These are phyloP conservation scores for Microtus oregoni DNA, from an alignment of 2,113 vertebrate genomes.

Conservation along the genomic window DNA sequence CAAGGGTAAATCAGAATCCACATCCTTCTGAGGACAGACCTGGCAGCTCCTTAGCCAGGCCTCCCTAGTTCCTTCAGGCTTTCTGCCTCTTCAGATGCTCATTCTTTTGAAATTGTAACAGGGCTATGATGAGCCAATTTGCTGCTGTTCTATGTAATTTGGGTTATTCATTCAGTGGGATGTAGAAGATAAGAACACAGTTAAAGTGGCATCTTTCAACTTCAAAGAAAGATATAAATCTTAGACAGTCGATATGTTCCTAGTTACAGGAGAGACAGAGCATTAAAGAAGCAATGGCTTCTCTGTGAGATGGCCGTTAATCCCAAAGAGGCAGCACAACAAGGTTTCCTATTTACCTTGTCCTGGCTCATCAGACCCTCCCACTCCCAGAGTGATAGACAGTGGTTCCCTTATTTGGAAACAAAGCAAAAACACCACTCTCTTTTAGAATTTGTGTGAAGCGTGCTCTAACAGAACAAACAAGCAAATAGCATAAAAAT, in stretches of 20 bases:
- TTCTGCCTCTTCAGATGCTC: constrained; percentile 76
- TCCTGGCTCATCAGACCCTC: background rate
- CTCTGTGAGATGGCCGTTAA: constrained; percentile 63
- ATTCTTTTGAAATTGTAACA: constrained; percentile 84
- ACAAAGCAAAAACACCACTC: background rate
- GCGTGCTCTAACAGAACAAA: constrained; percentile 81
- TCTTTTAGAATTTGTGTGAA: constrained; percentile 52
- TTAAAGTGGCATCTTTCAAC: constrained; percentile 66
- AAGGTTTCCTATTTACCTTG: constrained; percentile 52
- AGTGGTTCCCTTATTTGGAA: constrained; percentile 20
- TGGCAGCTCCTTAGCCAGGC: constrained; percentile 64
- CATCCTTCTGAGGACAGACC: constrained; percentile 67
- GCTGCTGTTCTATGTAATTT: constrained; percentile 80
- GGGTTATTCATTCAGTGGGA: constrained; percentile 80
- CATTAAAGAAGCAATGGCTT: constrained; percentile 30
- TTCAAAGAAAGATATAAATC: constrained; percentile 66
- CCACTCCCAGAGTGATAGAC: background rate
- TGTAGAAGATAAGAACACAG: constrained; percentile 74
- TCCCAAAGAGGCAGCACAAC: constrained; percentile 17
- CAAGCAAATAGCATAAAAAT: constrained; percentile 64
- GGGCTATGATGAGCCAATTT: constrained; percentile 83
- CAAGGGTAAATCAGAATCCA: constrained; percentile 80
- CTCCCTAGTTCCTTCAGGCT: constrained; percentile 73
- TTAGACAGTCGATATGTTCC: constrained; percentile 59
- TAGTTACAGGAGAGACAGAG: constrained; percentile 54